Base-by-base conservation (phyloP, 2,113 vertebrate species). In the Telmatochromis brichardi region DNA sequence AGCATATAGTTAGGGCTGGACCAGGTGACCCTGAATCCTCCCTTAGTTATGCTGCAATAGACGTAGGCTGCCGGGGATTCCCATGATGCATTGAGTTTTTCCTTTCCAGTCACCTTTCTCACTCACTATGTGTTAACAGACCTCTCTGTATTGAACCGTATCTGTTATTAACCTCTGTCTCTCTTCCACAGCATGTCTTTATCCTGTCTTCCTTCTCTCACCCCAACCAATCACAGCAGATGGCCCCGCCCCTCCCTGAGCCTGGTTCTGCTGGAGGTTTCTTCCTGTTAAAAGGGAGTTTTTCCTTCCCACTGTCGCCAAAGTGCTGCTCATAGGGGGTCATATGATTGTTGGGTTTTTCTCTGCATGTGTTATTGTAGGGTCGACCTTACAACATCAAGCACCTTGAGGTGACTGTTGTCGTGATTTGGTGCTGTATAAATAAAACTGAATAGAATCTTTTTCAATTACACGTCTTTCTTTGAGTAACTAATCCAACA, bases 121-220 rank as follows among this genome's bases (percentile, higher is more conserved):
- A 5, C 50, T 51, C 50, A 9, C 50, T 51, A 5, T 51, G 50
- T 51, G 0, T 51, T n/a, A 51, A 51, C 0, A 9, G 17, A 51
- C 50, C 8, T 9, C 17, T 19, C 17, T n/a, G 19, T 0, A 3
- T 0, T n/a, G 19, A n/a, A 5, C 11, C 19, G 11, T 53, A 53
- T 0, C 19, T 53, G 9, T 21, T 53, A 53, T 53, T 21, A 11
- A 54, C 0, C 51, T 23, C 53, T 23, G 53, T 55, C 53, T 54
- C n/a, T 54, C 50, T n/a, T 53, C 19, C 50, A 53, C 53, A 54
- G 53, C 53, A 23, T 54, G 53, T 54, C 51, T 54, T 54, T 21
- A 6, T 54, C 51, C n/a, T 54, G 51, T 54, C 2, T 55, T 55
- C 53, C 53, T 55, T 55, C 53, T 55, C 53, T 55, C 53, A 0